Percentiles rank a stretch among this genome's conserved stretches.
Conservation (phyloP, 1,140 invertebrate species). For the Drosophila insularis region DNA sequence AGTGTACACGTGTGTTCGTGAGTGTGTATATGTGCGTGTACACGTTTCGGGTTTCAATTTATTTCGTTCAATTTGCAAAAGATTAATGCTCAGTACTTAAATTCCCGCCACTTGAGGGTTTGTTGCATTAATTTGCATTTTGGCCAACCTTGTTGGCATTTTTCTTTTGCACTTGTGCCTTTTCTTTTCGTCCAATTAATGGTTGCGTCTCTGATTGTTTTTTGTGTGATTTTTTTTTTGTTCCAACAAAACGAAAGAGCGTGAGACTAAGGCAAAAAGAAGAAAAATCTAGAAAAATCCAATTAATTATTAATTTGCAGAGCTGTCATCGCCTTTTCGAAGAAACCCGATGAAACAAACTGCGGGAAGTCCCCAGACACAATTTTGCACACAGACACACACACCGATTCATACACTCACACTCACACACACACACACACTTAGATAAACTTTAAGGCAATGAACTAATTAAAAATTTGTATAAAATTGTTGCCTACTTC, state of each 20-base stretch:
- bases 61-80: conserved; percentile 6
- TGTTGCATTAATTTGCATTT: conserved; percentile 3
- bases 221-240: too few species aligned
- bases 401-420: not conserved
- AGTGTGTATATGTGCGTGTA: not conserved
- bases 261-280: not conserved
- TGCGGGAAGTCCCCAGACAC: not conserved
- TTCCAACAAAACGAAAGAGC: not conserved
- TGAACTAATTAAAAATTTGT: not conserved
- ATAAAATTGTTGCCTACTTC: not conserved
- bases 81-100: conserved; percentile 7
- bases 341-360: not conserved
- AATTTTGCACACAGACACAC: not conserved
- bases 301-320: conserved; percentile 70
- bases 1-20: not conserved
- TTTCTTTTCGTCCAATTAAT: not conserved
- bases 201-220: not conserved
- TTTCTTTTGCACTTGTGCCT: not conserved
- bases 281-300: conserved; percentile 24
- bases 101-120: not conserved
- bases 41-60: not conserved
- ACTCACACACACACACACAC: not conserved
- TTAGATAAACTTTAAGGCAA: not conserved
- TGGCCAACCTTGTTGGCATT: not conserved
- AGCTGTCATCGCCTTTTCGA: conserved; percentile 41